Base-by-base conservation (phyloP, 2,113 vertebrate genomes). In the Enhydra lutris region DNA sequence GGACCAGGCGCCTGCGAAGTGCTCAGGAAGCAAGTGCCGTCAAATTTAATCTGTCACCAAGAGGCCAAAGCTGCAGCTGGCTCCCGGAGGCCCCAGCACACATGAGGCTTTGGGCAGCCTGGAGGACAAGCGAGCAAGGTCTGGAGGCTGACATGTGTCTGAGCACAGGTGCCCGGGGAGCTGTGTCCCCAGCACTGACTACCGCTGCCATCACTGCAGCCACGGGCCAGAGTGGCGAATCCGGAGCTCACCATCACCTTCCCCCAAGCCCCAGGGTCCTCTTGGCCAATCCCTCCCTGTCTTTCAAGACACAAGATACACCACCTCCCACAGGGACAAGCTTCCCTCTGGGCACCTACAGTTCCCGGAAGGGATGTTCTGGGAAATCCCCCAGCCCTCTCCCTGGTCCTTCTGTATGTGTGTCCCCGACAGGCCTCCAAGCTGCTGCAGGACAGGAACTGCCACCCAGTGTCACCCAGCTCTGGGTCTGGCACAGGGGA, bases 71-170 rank as follows among this genome's bases (percentile, higher is more conserved):
- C 34, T 39, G 74, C 29, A 36, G 34, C 34, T 7, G 55, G 21
- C 23, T 21, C 39, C 67, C 7, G 0, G 4, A 20, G 24, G 61
- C 24, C 63, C 34, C 4, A 2, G 26, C 31, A 23, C 45, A 17
- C 15, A 15, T 11, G 8, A 61, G 71, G 31, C 26, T 39, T 31
- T 9, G 1, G 36, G 42, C 50, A 42, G 21, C 24, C 4, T 21
- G 7, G 3, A 18, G 23, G 10, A 34, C 21, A 1, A 21, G 18
- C 0, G 1, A 65, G 13, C 1, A 0, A 14, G 10, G 26, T 1
- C 12, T 3, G 4, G 50, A 45, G 24, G 26, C 55, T 69, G 65
- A 45, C 31, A 26, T 0, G 15, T 17, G 3, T 79, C n/a, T 89
- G 36, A 59, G 55, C 15, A 85, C 20, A 9, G 42, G 42, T 47